phyloP scores from a whole-genome alignment of 2,113 vertebrate species.

The Rhabdornis inornatus region DNA sequence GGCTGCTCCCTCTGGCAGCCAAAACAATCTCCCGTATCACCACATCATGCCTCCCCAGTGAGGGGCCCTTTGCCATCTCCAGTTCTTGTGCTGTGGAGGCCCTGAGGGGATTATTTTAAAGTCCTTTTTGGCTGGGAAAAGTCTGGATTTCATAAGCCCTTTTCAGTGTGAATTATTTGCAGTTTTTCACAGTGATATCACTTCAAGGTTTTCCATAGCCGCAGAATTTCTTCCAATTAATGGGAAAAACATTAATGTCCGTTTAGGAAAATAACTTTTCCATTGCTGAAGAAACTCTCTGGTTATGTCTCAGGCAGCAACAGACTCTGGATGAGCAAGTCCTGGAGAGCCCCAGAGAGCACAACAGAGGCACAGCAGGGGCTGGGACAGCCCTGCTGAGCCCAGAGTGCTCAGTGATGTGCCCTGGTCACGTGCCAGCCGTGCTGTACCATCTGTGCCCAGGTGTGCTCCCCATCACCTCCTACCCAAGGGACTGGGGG shows the following conservation, averaged over 20 bases:
- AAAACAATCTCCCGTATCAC: neutral
- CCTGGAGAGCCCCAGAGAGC: neutral
- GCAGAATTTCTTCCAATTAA: slow-evolving; percentile 37
- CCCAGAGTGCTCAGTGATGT: neutral
- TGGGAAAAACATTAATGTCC: slow-evolving; percentile 39
- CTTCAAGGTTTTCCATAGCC: neutral
- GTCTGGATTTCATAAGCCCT: neutral
- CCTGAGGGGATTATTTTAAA: neutral
- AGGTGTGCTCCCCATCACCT: neutral
- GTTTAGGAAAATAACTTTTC: slow-evolving; percentile 13
- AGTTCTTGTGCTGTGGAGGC: accelerated
- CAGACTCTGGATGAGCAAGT: neutral
- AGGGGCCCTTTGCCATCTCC: neutral
- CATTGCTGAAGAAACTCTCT: neutral
- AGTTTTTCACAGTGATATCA: slow-evolving; percentile 26
- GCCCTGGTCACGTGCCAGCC: accelerated
- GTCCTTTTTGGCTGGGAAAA: neutral
- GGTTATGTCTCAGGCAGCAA: neutral
- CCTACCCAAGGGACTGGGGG: neutral
- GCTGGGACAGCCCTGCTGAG: neutral
- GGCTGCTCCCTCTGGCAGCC: neutral
- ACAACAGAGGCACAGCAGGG: neutral
- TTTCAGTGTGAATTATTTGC: neutral
- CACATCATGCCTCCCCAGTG: accelerated
- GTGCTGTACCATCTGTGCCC: accelerated